These are phyloP conservation scores for Oophaga pumilio DNA, from an alignment of 2,113 vertebrate genomes.

Conservation along the genomic window DNA sequence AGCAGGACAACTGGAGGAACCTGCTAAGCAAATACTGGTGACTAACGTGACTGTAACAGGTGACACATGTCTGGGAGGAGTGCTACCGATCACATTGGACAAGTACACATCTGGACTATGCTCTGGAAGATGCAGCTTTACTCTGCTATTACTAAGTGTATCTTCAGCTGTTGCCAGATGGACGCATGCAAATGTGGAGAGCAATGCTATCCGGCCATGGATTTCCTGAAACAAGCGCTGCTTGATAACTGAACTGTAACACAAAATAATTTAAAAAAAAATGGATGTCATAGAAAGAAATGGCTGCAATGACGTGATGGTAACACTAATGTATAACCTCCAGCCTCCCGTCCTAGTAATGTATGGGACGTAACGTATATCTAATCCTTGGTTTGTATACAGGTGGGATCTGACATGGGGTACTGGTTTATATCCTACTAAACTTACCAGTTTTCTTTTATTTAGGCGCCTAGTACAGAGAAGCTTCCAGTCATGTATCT, in stretches of 20 bases:
- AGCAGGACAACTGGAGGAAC: neutral
- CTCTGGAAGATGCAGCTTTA: slow-evolving; percentile 8
- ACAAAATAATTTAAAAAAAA: slow-evolving; percentile 7
- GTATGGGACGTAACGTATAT: slow-evolving; percentile 3
- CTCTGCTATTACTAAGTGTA: slow-evolving; percentile 13
- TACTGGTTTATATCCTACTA: slow-evolving; percentile 82
- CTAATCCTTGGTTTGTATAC: slow-evolving; percentile 50
- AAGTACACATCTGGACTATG: slow-evolving; percentile 13
- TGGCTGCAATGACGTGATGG: slow-evolving; percentile 36
- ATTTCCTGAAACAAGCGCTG: slow-evolving; percentile 21
- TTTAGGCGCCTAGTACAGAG: slow-evolving; percentile 93
- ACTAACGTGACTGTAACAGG: slow-evolving; percentile 25
- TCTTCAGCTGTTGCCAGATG: slow-evolving; percentile 35
- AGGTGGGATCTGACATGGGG: slow-evolving; percentile 8
- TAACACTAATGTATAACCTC: slow-evolving; percentile 18
- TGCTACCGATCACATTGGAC: neutral
- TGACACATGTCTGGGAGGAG: neutral
- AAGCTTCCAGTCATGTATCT: slow-evolving; percentile 99
- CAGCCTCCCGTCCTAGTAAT: neutral
- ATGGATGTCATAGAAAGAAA: neutral
- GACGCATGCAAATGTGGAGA: slow-evolving; percentile 9
- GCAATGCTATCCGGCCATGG: neutral
- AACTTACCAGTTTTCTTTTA: slow-evolving; percentile 98
- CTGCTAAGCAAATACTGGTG: neutral
- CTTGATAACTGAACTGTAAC: slow-evolving; percentile 10